Evolutionary conservation across 1,140 invertebrate genomes (phyloP).

Genomic region (Scylla paramamosain): DNA sequence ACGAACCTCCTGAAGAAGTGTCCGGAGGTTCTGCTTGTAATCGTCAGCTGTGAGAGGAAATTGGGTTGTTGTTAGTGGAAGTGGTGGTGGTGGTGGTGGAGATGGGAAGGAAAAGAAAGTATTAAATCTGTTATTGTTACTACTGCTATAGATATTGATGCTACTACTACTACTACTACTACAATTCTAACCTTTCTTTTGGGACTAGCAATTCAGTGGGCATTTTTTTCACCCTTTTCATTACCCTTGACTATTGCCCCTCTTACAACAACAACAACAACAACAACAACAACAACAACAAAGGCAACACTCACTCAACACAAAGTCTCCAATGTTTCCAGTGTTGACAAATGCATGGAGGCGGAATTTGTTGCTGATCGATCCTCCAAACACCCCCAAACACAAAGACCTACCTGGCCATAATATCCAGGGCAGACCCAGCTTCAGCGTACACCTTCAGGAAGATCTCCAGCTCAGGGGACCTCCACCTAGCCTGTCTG

Average conservation of each 20-base stretch:
- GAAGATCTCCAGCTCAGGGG: conserved; percentile 87
- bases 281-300: not conserved
- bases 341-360: conserved; percentile 92
- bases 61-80: not conserved
- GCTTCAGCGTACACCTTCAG: conserved; percentile 79
- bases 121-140: not conserved
- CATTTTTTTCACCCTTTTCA: not conserved
- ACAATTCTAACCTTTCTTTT: not conserved
- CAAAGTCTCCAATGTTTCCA: conserved; percentile 87
- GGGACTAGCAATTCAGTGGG: not conserved
- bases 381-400: conserved; percentile 78
- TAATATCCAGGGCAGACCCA: conserved; percentile 57
- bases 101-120: too few species aligned
- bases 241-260: not conserved
- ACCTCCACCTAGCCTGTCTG: conserved; percentile 85
- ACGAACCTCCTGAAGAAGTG: conserved; percentile 80
- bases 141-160: not conserved
- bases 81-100: too few species aligned
- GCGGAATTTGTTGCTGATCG: conserved; percentile 89
- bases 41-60: conserved; percentile 78
- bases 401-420: conserved; percentile 31
- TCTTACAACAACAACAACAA: not conserved
- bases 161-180: not conserved
- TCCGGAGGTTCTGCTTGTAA: conserved; percentile 78
- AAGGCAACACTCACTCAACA: conserved; percentile 81